Conservation (phyloP, 2,888 invertebrate genomes). For the Callyntrura guangdongensis region DNA sequence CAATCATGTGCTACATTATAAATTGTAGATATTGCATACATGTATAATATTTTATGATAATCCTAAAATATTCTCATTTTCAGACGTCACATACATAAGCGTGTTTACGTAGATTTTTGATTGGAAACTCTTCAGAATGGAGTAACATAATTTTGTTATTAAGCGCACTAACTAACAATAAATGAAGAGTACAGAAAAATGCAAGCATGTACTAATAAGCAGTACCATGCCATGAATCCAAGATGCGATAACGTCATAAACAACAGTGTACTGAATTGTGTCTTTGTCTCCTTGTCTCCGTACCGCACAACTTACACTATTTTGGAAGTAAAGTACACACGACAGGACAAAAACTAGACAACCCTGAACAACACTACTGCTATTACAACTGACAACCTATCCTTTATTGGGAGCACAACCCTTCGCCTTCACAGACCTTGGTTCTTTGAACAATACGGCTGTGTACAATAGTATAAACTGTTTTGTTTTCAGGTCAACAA, state of each 20-base stretch:
- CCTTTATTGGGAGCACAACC: not conserved
- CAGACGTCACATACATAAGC: no score
- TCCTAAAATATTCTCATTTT: no score
- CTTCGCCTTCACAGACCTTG: not conserved
- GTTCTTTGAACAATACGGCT: not conserved
- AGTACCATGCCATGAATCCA: no score
- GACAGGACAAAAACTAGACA: conserved; percentile 3
- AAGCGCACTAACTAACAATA: no score
- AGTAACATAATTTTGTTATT: no score
- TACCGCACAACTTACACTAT: not conserved
- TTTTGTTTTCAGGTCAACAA: conserved; percentile 4
- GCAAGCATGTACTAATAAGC: no score
- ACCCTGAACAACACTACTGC: not conserved
- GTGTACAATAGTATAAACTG: not conserved
- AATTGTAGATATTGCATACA: not conserved
- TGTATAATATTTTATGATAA: no score
- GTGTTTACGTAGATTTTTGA: no score
- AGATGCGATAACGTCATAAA: not conserved
- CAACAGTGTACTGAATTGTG: not conserved
- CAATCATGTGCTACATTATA: no score
- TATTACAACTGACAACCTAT: not conserved
- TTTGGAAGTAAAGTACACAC: not conserved
- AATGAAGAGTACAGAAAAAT: no score
- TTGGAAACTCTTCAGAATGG: no score
- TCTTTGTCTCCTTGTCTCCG: no score